phyloP scores from a whole-genome alignment of 2,888 invertebrate species.

The Tetrapedia diversipes region DNA sequence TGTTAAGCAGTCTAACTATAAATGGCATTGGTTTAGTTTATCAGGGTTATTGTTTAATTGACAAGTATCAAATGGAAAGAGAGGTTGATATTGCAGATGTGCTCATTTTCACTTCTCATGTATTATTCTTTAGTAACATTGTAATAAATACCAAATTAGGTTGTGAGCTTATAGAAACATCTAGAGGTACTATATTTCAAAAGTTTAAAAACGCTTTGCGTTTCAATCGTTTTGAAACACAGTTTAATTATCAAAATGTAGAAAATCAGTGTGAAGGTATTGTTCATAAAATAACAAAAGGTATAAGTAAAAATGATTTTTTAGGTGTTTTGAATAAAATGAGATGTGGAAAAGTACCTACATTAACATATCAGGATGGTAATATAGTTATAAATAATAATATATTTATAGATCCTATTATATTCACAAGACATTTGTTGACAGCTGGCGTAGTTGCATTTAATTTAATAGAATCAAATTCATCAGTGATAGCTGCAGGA shows the following conservation, averaged over 20 bases:
- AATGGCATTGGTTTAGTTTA: conserved; percentile 65
- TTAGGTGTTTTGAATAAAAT: not conserved
- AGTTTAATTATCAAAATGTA: conserved; percentile 14
- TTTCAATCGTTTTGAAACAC: conserved; percentile 63
- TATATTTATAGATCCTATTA: conserved; percentile 19
- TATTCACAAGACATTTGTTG: not conserved
- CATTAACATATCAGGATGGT: not conserved
- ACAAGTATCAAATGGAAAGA: conserved; percentile 45
- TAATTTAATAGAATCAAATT: not conserved
- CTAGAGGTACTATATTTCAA: conserved; percentile 68
- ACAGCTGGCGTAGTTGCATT: not conserved
- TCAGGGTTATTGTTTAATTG: conserved; percentile 62
- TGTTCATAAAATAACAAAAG: not conserved
- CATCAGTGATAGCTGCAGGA: no score
- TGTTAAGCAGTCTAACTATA: conserved; percentile 62
- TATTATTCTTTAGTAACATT: conserved; percentile 72
- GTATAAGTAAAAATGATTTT: conserved; percentile 6
- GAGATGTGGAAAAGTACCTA: not conserved
- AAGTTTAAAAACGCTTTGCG: conserved; percentile 69
- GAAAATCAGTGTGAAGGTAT: not conserved
- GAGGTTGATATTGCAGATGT: conserved; percentile 53
- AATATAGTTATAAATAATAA: conserved; percentile 3
- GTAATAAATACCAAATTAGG: conserved; percentile 70
- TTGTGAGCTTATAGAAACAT: conserved; percentile 61
- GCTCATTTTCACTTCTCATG: conserved; percentile 63